Base-by-base conservation (phyloP, 2,797 vertebrate species). In the Lepilemur septentrionalis region DNA sequence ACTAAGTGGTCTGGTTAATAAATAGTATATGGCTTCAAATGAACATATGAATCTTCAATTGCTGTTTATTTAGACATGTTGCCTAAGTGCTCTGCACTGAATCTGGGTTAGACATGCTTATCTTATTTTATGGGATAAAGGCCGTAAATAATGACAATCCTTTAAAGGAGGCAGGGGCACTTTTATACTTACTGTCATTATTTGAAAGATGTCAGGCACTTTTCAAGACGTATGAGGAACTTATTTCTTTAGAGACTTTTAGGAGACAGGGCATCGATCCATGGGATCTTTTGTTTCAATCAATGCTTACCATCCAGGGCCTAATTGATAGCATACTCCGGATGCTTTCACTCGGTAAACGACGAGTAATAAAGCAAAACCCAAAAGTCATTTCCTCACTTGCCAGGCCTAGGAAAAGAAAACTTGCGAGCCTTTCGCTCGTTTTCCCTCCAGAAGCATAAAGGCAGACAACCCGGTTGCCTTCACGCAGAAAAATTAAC, bases 381-480 rank as follows among this genome's bases (percentile, higher is more conserved):
- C 2, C 55, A n/a, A 81, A 89, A 38, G n/a, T 48, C 23, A 20
- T 8, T 38, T 73, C 73, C 17, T 69, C 59, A 72, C 43, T 50
- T 25, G 76, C 6, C 30, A 23, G 10, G 15, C 2, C 18, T 11
- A 3, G 35, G 17, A 18, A 65, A 57, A 30, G 25, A 81, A 94
- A 86, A 43, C 38, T 46, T 9, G 4, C 3, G 25, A 13, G 35
- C 1, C 30, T 28, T 14, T 1, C 0, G 2, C 43, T 38, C 0
- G 11, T 32, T 25, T 4, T 4, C n/a, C 18, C 12, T 8, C 8
- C 38, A 11, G 4, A 23, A 0, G 13, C 17, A 41, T 7, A n/a
- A 1, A 23, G 0, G 6, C 1, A 67, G 4, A 35, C 63, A 1
- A 2, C 15, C 0, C 4, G 0, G 2, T 0, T 0, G 0, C 7